Evolutionary conservation across 2,113 vertebrate genomes (phyloP).

Genomic region (Pterocles orientalis): DNA sequence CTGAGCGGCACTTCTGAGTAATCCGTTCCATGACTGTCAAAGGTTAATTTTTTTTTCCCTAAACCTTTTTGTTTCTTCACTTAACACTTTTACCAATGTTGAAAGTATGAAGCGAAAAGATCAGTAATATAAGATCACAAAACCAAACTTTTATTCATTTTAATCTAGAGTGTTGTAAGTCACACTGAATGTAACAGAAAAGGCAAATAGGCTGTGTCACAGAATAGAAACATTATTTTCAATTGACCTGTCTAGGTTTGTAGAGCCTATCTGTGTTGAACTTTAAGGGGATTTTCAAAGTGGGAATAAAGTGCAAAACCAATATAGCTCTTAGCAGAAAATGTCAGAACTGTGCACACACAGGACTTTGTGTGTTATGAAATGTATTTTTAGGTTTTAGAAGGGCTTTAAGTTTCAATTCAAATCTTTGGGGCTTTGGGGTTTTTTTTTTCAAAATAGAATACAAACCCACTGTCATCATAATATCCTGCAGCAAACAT

Average conservation of each 20-base stretch:
- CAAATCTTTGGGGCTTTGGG: background rate
- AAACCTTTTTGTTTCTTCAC: background rate
- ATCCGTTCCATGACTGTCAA: conserved; percentile 38
- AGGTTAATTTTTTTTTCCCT: background rate
- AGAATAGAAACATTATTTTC: background rate
- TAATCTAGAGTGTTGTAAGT: background rate
- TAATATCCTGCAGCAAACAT: background rate
- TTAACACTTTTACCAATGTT: fast-evolving
- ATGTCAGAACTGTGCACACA: background rate
- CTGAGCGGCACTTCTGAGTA: conserved; percentile 13
- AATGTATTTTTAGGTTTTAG: background rate
- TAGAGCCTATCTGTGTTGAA: background rate
- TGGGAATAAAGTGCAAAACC: background rate
- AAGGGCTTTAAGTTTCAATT: background rate
- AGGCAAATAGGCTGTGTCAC: background rate
- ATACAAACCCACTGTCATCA: background rate
- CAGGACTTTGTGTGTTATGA: background rate
- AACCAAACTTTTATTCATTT: background rate
- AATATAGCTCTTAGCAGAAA: background rate
- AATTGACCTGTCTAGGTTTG: background rate
- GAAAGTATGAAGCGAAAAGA: background rate
- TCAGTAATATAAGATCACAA: background rate
- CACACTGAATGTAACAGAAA: background rate
- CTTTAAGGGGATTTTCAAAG: background rate
- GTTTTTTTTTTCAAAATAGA: background rate